A percentile compares a stretch with the other conserved stretches of the same genome.
Conservation (phyloP, 2,797 vertebrate genomes). For the Syndactyla subalaris region DNA sequence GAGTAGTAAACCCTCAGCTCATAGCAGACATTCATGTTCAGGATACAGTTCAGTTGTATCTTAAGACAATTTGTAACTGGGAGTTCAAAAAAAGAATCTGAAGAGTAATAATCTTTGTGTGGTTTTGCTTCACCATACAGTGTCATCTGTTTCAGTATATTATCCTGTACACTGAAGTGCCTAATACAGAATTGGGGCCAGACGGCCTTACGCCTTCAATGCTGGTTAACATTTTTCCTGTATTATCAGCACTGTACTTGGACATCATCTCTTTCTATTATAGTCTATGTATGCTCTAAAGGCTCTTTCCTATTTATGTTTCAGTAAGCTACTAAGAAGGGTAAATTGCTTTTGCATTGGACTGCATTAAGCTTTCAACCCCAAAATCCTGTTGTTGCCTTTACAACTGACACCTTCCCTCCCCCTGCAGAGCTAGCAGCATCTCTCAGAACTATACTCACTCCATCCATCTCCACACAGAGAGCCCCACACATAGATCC, state of each 20-base stretch:
- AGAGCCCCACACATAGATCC: background rate
- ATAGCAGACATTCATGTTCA: background rate
- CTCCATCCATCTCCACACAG: background rate
- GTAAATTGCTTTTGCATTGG: background rate
- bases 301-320: conserved; percentile 1
- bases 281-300: background rate
- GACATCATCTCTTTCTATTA: background rate
- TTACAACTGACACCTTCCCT: background rate
- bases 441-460: background rate
- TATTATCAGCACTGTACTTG: background rate
- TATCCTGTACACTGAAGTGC: background rate
- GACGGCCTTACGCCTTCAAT: background rate
- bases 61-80: conserved; percentile 1
- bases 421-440: conserved; percentile 46
- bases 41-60: background rate
- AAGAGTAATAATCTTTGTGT: background rate
- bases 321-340: conserved; percentile 7
- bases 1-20: background rate
- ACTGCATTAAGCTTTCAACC: conserved; percentile 31
- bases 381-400: background rate
- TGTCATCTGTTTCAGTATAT: background rate
- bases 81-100: background rate
- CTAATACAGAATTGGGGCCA: background rate
- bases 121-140: conserved; percentile 19
- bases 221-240: background rate